Evolutionary conservation across 2,888 invertebrate species (phyloP), one percentile per base, ranked within the genome.

Genomic region (Liopterus haemorrhoidalis): DNA sequence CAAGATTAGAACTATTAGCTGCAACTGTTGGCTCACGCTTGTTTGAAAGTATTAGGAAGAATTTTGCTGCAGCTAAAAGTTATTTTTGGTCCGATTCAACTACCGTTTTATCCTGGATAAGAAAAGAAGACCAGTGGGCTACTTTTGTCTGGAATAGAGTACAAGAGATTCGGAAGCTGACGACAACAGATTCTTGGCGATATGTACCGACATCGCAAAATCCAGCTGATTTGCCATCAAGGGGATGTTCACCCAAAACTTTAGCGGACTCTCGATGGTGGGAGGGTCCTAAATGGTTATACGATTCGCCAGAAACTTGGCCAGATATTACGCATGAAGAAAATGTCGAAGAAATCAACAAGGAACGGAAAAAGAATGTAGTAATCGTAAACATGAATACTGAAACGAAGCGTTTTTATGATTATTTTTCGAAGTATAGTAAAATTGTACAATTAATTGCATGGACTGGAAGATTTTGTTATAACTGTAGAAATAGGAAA

Each of bases 1-100:
- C 59, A 2, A 40, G 60, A 12, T 39, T 64, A n/a, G 60, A 63
- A 46, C 45, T 62, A 27, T 28, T 62, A 22, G 60, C 52, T 6
- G 57, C 57, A 9, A 42, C 52, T n/a, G 55, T 61, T 22, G 57
- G 53, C 19, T 54, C 51, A 2, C 36, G 59, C 36, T 30, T 60
- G 11, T 16, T 39, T 15, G 21, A 32, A 6, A 40, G 20, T 6
- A 41, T 55, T 2, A 47, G n/a, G 45, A 45, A 14, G 39, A 20
- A 55, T 5, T 37, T 44, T 6, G 22, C 37, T 11, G 19, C 45
- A 24, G 22, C 49, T 21, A 28, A 49, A 36, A 37, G 38, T 19
- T 42, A 31, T 42, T 56, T 46, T 45, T 60, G 56, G 58, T 53
- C 45, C 27, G 58, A 57, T 38, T 56, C 56, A 0, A 47, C 52